Evolutionary conservation across 2,888 invertebrate species (phyloP).

Genomic region (Clepsis dumicolana): DNA sequence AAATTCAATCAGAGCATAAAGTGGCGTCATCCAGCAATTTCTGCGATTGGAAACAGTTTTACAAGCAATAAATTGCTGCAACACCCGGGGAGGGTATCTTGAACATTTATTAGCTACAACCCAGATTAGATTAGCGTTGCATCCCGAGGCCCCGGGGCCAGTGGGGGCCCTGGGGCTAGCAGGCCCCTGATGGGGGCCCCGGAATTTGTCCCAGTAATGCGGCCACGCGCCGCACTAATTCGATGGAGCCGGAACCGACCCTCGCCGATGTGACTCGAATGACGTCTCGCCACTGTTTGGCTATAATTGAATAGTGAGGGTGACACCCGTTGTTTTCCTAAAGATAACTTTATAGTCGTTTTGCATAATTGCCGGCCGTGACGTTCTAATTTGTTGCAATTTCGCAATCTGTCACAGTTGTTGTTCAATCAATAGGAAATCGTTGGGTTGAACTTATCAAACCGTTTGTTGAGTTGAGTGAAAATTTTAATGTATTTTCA

Average conservation of each 20-base stretch:
- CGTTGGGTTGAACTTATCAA: constrained; percentile 49
- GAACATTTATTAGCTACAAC: constrained; percentile 85
- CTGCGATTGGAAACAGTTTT: constrained; percentile 86
- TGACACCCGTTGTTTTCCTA: constrained; percentile 76
- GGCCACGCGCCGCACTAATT: constrained; percentile 85
- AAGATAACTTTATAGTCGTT: constrained; percentile 81
- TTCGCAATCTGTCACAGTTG: constrained; percentile 79
- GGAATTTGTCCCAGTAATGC: constrained; percentile 84
- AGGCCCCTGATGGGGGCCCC: constrained; percentile 61
- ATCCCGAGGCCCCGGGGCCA: constrained; percentile 64
- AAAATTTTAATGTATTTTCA: background rate
- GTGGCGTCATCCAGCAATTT: constrained; percentile 76
- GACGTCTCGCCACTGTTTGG: constrained; percentile 75
- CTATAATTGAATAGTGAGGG: constrained; percentile 85
- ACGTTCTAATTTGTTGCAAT: constrained; percentile 79
- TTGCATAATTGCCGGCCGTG: constrained; percentile 81
- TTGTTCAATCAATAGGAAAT: constrained; percentile 54
- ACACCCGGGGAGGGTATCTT: constrained; percentile 72
- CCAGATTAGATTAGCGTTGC: constrained; percentile 85
- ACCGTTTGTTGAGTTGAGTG: background rate
- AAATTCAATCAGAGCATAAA: constrained; percentile 80
- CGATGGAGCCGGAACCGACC: constrained; percentile 72
- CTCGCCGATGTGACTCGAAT: constrained; percentile 80
- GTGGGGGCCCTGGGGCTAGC: constrained; percentile 52
- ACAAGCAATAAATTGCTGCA: constrained; percentile 84